These are phyloP conservation scores for Copsychus sechellarum DNA, from an alignment of 2,113 vertebrate genomes.

Conservation along the genomic window DNA sequence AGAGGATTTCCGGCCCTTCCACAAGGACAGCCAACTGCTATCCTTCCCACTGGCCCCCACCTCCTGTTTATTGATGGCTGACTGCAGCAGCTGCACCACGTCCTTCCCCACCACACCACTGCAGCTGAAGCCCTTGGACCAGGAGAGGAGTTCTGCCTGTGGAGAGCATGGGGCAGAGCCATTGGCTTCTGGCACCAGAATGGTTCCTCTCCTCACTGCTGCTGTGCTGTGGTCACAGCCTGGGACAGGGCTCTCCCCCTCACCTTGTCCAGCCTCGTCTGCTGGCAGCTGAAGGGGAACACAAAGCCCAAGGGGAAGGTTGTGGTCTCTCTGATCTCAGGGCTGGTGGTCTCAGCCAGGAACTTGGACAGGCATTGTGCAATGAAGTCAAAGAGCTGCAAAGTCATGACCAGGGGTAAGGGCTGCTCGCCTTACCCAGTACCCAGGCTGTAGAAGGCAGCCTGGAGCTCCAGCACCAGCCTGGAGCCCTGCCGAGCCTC, in stretches of 20 bases:
- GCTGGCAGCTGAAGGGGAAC: constrained; percentile 86
- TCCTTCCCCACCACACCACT: constrained; percentile 81
- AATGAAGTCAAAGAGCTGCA: constrained; percentile 87
- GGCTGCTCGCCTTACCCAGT: not conserved
- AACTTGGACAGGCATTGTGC: constrained; percentile 77
- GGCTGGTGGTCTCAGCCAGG: constrained; percentile 26
- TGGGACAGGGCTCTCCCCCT: not conserved
- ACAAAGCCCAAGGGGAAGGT: constrained; percentile 81
- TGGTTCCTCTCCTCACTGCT: rapidly evolving
- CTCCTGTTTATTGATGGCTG: constrained; percentile 76
- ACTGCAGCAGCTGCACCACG: constrained; percentile 79
- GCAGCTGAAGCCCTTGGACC: constrained; percentile 87
- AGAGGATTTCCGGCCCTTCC: not conserved
- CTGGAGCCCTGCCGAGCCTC: rapidly evolving
- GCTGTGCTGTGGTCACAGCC: not conserved
- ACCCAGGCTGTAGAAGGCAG: not conserved
- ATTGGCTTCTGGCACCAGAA: rapidly evolving
- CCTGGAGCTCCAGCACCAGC: not conserved
- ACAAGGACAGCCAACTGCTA: rapidly evolving
- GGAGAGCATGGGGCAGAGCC: rapidly evolving
- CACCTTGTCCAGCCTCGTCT: constrained; percentile 82
- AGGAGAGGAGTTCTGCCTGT: constrained; percentile 85
- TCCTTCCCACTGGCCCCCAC: not conserved
- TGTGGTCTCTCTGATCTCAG: not conserved
- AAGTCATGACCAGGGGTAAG: not conserved